Percentiles rank a stretch among this genome's conserved stretches.
Evolutionary conservation across 1,140 invertebrate species (phyloP).

Genomic region (Zaprionus taronus): DNA sequence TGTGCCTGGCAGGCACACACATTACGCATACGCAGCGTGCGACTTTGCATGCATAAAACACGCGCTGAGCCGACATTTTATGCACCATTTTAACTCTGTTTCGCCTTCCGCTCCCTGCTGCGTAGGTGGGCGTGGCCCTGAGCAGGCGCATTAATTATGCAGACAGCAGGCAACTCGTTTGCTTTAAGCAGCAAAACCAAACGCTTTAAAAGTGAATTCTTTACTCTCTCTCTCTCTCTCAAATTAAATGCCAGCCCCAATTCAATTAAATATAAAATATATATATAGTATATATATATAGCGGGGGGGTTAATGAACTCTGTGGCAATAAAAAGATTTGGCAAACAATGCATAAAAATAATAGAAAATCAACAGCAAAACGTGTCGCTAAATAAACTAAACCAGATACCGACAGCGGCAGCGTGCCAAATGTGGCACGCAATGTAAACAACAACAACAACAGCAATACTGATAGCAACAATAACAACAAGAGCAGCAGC

Average conservation of each 20-base stretch:
- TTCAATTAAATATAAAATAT: not conserved
- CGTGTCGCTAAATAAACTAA: conserved; percentile 65
- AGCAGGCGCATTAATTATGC: conserved; percentile 71
- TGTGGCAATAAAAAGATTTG: conserved; percentile 24
- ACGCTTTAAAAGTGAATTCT: not conserved
- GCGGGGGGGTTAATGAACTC: conserved; percentile 67
- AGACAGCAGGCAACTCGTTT: conserved; percentile 20
- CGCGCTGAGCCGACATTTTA: conserved; percentile 34
- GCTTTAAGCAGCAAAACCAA: not conserved
- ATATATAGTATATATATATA: not conserved
- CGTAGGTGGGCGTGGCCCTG: conserved; percentile 22
- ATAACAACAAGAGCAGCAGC: conserved; percentile 21
- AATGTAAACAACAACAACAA: conserved; percentile 66
- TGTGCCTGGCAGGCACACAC: conserved; percentile 5
- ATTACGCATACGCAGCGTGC: conserved; percentile 71
- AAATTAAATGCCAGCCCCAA: not conserved
- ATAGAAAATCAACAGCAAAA: conserved; percentile 71
- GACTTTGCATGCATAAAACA: conserved; percentile 75
- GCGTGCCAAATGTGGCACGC: conserved; percentile 63
- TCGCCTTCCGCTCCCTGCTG: conserved; percentile 6
- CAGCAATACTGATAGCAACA: conserved; percentile 36
- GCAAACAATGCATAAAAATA: conserved; percentile 57
- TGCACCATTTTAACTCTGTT: conserved; percentile 44
- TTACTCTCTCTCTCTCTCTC: no score
- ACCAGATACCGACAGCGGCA: conserved; percentile 41